Evolutionary conservation across 2,797 vertebrate genomes (phyloP).

Genomic region (Morus bassanus): DNA sequence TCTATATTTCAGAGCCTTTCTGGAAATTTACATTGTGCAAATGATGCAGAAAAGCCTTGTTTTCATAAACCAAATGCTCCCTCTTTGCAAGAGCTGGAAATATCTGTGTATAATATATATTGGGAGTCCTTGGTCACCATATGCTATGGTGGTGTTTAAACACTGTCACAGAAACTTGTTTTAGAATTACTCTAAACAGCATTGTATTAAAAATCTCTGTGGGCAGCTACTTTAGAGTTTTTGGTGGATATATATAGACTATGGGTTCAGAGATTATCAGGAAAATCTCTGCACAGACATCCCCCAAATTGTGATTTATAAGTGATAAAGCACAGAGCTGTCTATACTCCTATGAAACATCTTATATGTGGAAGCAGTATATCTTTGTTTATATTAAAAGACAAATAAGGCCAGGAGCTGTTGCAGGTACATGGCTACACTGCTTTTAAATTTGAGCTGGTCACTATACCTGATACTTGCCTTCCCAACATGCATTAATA

Average conservation of each 20-base stretch:
- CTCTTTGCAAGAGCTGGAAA: not conserved
- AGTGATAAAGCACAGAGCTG: not conserved
- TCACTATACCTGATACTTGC: not conserved
- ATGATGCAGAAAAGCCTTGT: not conserved
- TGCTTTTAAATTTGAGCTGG: not conserved
- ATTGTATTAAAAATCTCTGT: not conserved
- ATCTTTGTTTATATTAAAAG: not conserved
- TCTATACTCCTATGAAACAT: not conserved
- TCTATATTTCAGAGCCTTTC: not conserved
- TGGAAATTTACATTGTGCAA: not conserved
- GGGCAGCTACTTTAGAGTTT: not conserved
- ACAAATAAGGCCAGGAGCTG: not conserved
- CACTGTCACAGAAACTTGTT: not conserved
- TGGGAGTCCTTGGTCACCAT: not conserved
- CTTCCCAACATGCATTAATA: not conserved
- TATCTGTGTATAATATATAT: not conserved
- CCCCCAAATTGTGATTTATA: not conserved
- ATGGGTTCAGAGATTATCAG: not conserved
- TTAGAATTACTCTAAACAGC: not conserved
- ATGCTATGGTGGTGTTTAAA: not conserved
- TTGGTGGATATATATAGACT: not conserved
- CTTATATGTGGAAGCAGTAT: not conserved
- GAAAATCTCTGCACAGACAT: not conserved
- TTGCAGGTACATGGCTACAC: not conserved
- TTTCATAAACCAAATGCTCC: not conserved